phyloP scores from a whole-genome alignment of 1,140 invertebrate genomes.

The Lysiphlebus fabarum region DNA sequence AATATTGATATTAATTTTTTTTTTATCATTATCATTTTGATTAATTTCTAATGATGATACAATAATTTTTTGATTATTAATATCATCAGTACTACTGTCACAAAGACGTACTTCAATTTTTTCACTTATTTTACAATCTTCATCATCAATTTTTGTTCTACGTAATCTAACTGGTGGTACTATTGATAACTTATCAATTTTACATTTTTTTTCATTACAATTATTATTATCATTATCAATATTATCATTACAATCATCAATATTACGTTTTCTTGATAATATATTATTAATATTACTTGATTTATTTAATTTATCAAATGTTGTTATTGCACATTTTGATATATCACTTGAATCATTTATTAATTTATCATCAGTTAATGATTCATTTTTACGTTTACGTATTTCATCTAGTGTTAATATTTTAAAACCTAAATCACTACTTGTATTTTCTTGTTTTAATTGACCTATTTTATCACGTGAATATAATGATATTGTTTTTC shows the following conservation, averaged over 20 bases:
- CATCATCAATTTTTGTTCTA: slow-evolving; percentile 21
- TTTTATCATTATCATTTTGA: no score
- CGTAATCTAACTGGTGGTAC: slow-evolving; percentile 38
- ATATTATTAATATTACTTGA: background rate
- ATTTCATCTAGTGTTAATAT: slow-evolving; percentile 52
- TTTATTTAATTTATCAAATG: background rate
- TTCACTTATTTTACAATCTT: slow-evolving; percentile 2
- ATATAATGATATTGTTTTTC: slow-evolving; percentile 23
- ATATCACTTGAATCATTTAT: slow-evolving; percentile 6
- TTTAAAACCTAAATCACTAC: slow-evolving; percentile 35
- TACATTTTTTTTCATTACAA: slow-evolving; percentile 9
- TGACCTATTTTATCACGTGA: slow-evolving; percentile 17
- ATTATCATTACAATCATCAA: background rate
- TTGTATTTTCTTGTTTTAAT: background rate
- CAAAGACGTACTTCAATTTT: slow-evolving; percentile 41
- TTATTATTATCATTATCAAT: background rate
- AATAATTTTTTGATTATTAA: background rate
- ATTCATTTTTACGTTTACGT: slow-evolving; percentile 30
- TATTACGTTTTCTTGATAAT: slow-evolving; percentile 13
- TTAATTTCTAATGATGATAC: background rate
- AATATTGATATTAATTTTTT: background rate
- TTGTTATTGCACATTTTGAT: background rate
- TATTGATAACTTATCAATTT: slow-evolving; percentile 16
- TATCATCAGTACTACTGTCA: slow-evolving; percentile 42
- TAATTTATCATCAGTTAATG: background rate